phyloP scores from a whole-genome alignment of 2,888 invertebrate species.

The Drosophila sordidula region DNA sequence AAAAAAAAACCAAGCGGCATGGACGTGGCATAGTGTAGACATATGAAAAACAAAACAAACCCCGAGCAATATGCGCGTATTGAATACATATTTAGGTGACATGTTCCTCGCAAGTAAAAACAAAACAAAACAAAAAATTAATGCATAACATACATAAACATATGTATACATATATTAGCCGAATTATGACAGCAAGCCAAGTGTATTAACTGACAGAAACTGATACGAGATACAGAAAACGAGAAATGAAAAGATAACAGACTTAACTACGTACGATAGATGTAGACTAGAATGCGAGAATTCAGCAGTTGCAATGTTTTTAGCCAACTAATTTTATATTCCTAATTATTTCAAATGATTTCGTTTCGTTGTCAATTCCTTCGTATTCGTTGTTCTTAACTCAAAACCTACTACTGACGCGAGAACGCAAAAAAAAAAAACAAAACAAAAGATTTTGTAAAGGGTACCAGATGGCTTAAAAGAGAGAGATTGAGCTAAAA shows the following conservation, averaged over 20 bases:
- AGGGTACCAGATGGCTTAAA: background rate
- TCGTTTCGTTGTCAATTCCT: slow-evolving; percentile 19
- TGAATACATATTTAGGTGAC: slow-evolving; percentile 79
- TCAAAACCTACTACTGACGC: slow-evolving; percentile 13
- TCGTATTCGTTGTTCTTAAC: slow-evolving; percentile 37
- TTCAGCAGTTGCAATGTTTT: slow-evolving; percentile 50
- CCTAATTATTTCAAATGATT: slow-evolving; percentile 25
- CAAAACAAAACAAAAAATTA: slow-evolving; percentile 6
- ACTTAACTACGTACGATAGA: slow-evolving; percentile 11
- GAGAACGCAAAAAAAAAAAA: no score
- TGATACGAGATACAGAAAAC: no score
- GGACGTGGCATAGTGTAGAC: slow-evolving; percentile 42
- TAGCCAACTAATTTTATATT: slow-evolving; percentile 40
- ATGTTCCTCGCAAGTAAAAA: slow-evolving; percentile 73
- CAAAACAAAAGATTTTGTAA: slow-evolving; percentile 11
- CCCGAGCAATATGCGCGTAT: slow-evolving; percentile 74
- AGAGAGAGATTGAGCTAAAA: slow-evolving; percentile 56
- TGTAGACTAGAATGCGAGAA: slow-evolving; percentile 23
- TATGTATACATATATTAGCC: slow-evolving; percentile 54
- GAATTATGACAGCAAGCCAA: slow-evolving; percentile 45
- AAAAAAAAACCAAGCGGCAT: slow-evolving; percentile 32
- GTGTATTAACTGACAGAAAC: slow-evolving; percentile 9
- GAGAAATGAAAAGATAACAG: no score
- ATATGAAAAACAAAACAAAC: slow-evolving; percentile 37
- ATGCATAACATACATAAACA: slow-evolving; percentile 34